These are phyloP conservation scores for Craseonycteris thonglongyai DNA, from an alignment of 2,113 vertebrate genomes.

Conservation along the genomic window DNA sequence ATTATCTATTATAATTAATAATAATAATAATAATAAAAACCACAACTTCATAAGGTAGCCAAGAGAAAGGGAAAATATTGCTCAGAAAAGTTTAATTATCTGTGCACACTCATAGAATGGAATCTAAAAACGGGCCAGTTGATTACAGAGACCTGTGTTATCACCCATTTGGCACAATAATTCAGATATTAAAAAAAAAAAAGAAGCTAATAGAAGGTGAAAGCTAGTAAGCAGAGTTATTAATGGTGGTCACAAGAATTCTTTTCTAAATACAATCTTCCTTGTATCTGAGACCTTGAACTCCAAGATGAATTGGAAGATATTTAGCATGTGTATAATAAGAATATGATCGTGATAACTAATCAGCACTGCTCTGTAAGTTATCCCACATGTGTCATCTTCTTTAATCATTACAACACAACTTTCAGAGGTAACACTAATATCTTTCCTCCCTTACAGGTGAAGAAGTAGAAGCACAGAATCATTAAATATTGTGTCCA, in stretches of 20 bases:
- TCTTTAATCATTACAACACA: background rate
- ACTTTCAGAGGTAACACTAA: too few species aligned
- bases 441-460: background rate
- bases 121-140: background rate
- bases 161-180: background rate
- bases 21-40: background rate
- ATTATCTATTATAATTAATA: background rate
- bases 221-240: background rate
- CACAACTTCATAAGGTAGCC: background rate
- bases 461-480: background rate
- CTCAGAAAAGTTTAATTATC: background rate
- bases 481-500: background rate
- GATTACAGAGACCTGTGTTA: background rate
- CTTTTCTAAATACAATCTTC: background rate
- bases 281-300: background rate
- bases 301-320: background rate
- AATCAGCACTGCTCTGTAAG: background rate
- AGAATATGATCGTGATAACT: background rate
- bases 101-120: background rate
- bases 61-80: background rate
- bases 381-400: too few species aligned
- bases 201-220: background rate
- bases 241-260: background rate
- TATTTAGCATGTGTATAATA: background rate
- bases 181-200: background rate